Evolutionary conservation across 1,140 invertebrate genomes (phyloP), one percentile per base, ranked within the genome.

Genomic region (Nylanderia fulva): DNA sequence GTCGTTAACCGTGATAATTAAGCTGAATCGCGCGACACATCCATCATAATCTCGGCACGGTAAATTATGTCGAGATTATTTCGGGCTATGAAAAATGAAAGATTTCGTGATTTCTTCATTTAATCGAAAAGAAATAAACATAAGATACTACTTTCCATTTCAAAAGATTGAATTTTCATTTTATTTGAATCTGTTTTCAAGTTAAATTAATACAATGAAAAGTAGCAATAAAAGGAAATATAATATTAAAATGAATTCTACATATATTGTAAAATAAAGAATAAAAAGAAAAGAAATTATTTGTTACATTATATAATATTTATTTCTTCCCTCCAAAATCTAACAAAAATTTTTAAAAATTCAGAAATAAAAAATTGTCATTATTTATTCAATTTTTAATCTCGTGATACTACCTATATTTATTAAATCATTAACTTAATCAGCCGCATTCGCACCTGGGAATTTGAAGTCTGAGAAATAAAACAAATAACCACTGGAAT

Each of bases 31-130:
- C 42, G 27, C 54, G 52, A 64, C 45, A 71, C 29, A 56, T 76
- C 45, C 42, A 45, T 8, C 63, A 74, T 84, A 42, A 39, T 71
- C 36, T 54, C 15, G 33, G 24, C 15, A 24, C 8, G 33, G 24
- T 84, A 72, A 86, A 88, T 86, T 48, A 72, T 29, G 39, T 18
- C 24, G 36, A 66, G 48, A 88, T 88, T 84, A 84, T 77, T 84
- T 77, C 64, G 36, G 29, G 18, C n/a, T 15, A 42, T n/a, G 21
- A 54, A n/a, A 2, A 45, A 79, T 15, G 9, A 48, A 80, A 15
- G 15, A 21, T 54, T 45, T 56, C n/a, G 7, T 33, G 36, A 18
- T 56, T 58, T 68, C 61, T 18, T 36, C 6, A 48, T 63, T 15
- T 48, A 15, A 2, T n/a, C 2, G n/a, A 3, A 74, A 52, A 64